Percentiles rank a stretch among this genome's conserved stretches.
Evolutionary conservation across 2,888 invertebrate genomes (phyloP).

Genomic region (Saturnia pavonia): DNA sequence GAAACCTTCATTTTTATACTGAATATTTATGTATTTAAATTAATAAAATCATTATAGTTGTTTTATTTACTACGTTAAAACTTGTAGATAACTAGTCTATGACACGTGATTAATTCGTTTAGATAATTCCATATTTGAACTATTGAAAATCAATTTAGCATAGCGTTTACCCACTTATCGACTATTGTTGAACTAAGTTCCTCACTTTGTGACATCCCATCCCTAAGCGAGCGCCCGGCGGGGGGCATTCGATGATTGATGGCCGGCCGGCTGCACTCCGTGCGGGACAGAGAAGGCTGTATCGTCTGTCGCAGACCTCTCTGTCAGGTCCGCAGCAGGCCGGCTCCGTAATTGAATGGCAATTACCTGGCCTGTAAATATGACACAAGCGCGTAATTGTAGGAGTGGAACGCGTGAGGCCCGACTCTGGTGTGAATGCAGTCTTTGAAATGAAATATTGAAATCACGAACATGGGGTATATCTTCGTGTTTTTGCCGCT

Average conservation of each 20-base stretch:
- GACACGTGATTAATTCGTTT: slow-evolving; percentile 48
- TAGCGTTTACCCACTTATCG: slow-evolving; percentile 78
- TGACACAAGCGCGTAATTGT: slow-evolving; percentile 82
- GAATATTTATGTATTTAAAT: background rate
- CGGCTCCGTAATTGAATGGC: slow-evolving; percentile 80
- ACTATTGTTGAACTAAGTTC: slow-evolving; percentile 69
- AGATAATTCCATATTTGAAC: slow-evolving; percentile 61
- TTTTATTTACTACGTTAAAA: background rate
- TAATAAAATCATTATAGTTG: background rate
- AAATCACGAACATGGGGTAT: slow-evolving; percentile 49
- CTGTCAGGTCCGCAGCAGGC: slow-evolving; percentile 63
- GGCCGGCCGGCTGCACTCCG: slow-evolving; percentile 68
- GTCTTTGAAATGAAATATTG: slow-evolving; percentile 73
- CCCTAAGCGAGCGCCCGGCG: slow-evolving; percentile 70
- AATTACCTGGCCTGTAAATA: slow-evolving; percentile 83
- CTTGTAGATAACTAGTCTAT: background rate
- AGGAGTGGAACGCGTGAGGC: slow-evolving; percentile 74
- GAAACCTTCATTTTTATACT: background rate
- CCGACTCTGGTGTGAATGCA: slow-evolving; percentile 66
- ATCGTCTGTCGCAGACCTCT: slow-evolving; percentile 46
- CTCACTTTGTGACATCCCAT: slow-evolving; percentile 74
- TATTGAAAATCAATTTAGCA: slow-evolving; percentile 74
- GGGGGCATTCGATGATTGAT: slow-evolving; percentile 80
- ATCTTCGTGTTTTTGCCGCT: slow-evolving; percentile 36
- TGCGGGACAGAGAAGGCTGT: slow-evolving; percentile 49